Evolutionary conservation across 1,140 invertebrate species (phyloP).

Genomic region (Aphis craccivora): DNA sequence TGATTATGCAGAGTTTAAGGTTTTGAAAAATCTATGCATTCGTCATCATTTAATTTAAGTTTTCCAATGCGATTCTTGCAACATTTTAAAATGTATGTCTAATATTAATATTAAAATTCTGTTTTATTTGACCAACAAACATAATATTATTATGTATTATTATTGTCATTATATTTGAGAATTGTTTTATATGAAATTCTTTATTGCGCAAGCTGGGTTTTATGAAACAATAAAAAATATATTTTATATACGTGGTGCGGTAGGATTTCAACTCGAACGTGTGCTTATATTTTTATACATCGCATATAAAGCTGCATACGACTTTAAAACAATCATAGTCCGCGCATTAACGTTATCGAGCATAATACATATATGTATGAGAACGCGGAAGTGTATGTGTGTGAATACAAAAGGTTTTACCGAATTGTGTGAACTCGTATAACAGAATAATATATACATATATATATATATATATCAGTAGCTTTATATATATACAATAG

Average conservation of each 20-base stretch:
- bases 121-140: neutral
- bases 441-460: neutral
- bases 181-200: constrained; percentile 21
- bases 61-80: neutral
- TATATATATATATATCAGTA: neutral
- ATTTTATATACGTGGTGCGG: neutral
- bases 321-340: constrained; percentile 41
- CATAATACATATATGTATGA: neutral
- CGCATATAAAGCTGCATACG: neutral
- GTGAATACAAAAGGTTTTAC: constrained; percentile 39
- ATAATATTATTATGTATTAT: neutral
- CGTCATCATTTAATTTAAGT: neutral
- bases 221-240: constrained; percentile 22
- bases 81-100: neutral
- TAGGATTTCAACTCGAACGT: constrained; percentile 27
- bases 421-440: constrained; percentile 24
- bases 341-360: constrained; percentile 33
- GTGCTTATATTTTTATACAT: neutral
- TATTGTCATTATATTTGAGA: neutral
- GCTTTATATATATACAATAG: neutral
- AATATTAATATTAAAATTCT: neutral
- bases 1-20: neutral
- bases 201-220: neutral
- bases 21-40: neutral
- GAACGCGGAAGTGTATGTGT: neutral